Conservation (phyloP, 2,113 vertebrate species). For the Halcyon malimbica region DNA sequence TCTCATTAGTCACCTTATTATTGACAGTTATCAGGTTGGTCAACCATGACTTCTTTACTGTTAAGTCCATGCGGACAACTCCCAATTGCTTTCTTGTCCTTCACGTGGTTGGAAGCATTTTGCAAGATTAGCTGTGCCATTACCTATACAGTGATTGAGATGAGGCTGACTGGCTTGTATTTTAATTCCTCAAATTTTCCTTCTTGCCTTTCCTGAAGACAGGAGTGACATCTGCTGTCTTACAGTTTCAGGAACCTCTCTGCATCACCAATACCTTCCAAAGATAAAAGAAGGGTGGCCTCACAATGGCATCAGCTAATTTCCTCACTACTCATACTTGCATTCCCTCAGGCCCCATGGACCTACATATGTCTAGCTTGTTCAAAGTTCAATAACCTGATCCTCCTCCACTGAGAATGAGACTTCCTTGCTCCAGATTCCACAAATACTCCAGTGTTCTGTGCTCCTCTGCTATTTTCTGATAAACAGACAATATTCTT, state of each 20-base stretch:
- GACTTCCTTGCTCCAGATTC: not conserved
- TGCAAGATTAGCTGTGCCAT: not conserved
- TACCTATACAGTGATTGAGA: accelerated
- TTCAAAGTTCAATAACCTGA: not conserved
- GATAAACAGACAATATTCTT: not conserved
- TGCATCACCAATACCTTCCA: not conserved
- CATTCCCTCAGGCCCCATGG: not conserved
- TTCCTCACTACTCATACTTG: not conserved
- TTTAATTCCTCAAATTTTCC: not conserved
- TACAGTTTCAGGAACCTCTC: not conserved
- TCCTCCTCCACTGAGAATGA: not conserved
- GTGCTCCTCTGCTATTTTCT: not conserved
- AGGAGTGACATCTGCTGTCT: not conserved
- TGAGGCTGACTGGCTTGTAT: not conserved
- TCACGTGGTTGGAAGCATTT: not conserved
- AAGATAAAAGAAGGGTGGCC: not conserved
- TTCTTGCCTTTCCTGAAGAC: not conserved
- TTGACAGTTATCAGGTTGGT: not conserved
- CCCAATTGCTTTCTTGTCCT: not conserved
- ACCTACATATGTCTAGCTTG: not conserved
- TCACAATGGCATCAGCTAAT: not conserved
- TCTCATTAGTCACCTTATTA: not conserved
- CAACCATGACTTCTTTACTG: not conserved
- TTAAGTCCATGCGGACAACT: not conserved
- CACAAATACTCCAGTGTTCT: not conserved